A percentile compares a stretch with the other conserved stretches of the same genome.
phyloP scores from a whole-genome alignment of 2,113 vertebrate genomes.

The Thymallus thymallus region DNA sequence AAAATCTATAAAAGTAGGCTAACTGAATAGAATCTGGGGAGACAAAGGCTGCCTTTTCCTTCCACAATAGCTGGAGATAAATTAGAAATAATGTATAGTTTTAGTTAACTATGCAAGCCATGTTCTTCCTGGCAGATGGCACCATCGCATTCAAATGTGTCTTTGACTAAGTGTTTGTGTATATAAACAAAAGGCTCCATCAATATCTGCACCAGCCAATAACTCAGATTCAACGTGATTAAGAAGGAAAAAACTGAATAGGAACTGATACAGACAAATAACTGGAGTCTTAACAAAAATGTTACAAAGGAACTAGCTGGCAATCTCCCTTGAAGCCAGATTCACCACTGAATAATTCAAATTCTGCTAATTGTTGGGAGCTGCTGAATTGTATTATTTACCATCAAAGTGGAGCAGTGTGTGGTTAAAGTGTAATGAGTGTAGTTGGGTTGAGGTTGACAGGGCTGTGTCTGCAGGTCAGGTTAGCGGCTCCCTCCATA shows the following conservation, averaged over 20 bases:
- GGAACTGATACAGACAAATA: conserved; percentile 2
- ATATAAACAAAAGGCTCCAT: neutral
- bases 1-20: neutral
- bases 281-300: neutral
- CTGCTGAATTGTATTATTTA: conserved; percentile 31
- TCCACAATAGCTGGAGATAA: neutral
- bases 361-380: conserved; percentile 33
- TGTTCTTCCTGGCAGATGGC: neutral
- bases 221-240: neutral
- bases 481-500: neutral
- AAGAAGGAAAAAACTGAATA: neutral
- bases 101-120: neutral
- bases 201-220: neutral
- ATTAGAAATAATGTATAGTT: neutral
- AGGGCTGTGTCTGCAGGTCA: conserved; percentile 1
- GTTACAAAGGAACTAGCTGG: conserved; percentile 2
- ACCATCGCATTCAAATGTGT: neutral
- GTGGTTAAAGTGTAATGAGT: neutral
- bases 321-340: conserved; percentile 18
- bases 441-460: neutral
- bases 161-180: neutral
- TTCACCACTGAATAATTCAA: conserved; percentile 38
- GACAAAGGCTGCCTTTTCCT: neutral
- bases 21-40: neutral
- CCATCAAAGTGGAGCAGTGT: conserved; percentile 2